Percentiles rank a stretch among this genome's conserved stretches.
Evolutionary conservation across 1,140 invertebrate genomes (phyloP).

Genomic region (Neodiprion virginianus): DNA sequence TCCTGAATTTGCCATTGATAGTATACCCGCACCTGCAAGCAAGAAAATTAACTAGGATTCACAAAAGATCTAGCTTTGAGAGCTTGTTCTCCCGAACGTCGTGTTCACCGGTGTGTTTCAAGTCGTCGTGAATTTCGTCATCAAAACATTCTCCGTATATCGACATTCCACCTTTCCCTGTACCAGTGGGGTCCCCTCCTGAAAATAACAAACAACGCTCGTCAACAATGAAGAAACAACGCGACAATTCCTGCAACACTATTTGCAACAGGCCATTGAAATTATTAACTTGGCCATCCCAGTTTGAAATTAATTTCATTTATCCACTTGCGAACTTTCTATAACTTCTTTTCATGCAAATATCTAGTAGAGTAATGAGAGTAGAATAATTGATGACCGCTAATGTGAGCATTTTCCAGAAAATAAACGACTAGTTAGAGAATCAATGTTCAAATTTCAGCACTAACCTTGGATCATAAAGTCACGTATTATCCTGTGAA

Average conservation of each 20-base stretch:
- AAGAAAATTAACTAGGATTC: slow-evolving; percentile 17
- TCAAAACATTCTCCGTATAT: slow-evolving; percentile 96
- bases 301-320: not conserved
- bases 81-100: not conserved
- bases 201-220: slow-evolving; percentile 20
- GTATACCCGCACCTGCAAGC: slow-evolving; percentile 74
- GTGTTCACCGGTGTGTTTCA: slow-evolving; percentile 89
- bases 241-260: not conserved
- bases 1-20: slow-evolving; percentile 92
- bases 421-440: slow-evolving; percentile 8
- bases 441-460: not conserved
- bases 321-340: too few relatives aligned
- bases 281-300: slow-evolving; percentile 8
- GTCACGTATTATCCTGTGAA: slow-evolving; percentile 94
- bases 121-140: slow-evolving; percentile 93
- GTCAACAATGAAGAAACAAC: slow-evolving; percentile 14
- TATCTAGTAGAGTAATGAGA: too few relatives aligned
- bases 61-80: slow-evolving; percentile 6
- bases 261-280: not conserved
- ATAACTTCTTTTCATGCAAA: too few relatives aligned
- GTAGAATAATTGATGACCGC: too few relatives aligned
- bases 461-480: slow-evolving; percentile 93
- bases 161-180: slow-evolving; percentile 92
- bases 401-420: not conserved
- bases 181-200: slow-evolving; percentile 91